Conservation (phyloP, 2,888 invertebrate species). For the Platycnemis pennipes region DNA sequence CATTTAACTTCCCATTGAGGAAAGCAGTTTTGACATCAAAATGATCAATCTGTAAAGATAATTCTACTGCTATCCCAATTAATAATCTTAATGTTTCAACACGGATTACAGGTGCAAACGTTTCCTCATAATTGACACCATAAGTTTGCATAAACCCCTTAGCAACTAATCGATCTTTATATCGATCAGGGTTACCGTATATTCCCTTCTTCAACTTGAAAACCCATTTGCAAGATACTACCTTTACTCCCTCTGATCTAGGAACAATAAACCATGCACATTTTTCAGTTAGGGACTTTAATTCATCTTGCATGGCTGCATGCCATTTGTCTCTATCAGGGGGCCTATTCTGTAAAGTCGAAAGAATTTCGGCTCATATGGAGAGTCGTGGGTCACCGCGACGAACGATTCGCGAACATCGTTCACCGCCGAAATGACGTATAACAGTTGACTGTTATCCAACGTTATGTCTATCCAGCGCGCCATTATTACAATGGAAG, state of each 20-base stretch:
- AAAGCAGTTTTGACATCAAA: neutral
- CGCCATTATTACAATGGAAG: too few relatives aligned
- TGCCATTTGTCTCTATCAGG: neutral
- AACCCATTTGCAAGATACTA: neutral
- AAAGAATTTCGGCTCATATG: too few relatives aligned
- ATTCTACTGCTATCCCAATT: neutral
- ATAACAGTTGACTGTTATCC: too few relatives aligned
- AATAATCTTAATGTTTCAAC: neutral
- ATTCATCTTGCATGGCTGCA: neutral
- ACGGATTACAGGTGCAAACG: neutral
- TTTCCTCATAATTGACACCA: neutral
- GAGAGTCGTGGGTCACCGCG: too few relatives aligned
- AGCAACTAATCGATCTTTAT: neutral
- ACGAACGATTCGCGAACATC: too few relatives aligned
- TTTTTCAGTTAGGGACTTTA: neutral
- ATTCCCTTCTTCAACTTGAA: neutral
- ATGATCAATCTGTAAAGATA: neutral
- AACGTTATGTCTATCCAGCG: too few relatives aligned
- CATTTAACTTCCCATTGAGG: too few relatives aligned
- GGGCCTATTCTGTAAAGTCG: too few relatives aligned
- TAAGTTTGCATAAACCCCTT: neutral
- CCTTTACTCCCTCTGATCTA: conserved; percentile 1
- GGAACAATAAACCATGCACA: neutral
- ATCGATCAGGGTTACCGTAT: neutral
- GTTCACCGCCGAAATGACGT: too few relatives aligned